Percentiles rank a stretch among this genome's conserved stretches.
phyloP scores from a whole-genome alignment of 2,888 invertebrate genomes.

The Heteropelma amictum region DNA sequence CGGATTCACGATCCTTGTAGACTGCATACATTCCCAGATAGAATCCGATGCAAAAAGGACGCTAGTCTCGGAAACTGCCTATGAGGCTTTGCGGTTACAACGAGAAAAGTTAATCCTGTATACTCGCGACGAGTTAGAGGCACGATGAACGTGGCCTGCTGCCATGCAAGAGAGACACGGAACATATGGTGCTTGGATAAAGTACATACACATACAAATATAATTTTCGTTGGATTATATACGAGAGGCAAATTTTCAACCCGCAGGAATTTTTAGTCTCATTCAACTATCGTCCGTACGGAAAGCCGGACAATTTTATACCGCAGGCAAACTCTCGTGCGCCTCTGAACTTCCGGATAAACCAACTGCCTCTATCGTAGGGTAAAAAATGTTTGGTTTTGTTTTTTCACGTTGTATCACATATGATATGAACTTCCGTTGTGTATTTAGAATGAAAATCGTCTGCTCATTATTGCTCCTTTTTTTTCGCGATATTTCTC shows the following conservation, averaged over 20 bases:
- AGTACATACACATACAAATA: not conserved
- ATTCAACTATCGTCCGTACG: conserved; percentile 18
- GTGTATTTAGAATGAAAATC: no score
- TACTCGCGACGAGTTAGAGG: conserved; percentile 21
- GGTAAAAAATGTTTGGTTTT: not conserved
- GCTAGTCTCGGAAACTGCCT: not conserved
- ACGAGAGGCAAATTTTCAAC: conserved; percentile 24
- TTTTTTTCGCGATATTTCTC: no score
- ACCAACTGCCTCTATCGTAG: not conserved
- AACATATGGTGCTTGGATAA: not conserved
- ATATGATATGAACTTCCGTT: no score
- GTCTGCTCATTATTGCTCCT: no score
- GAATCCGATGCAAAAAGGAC: conserved; percentile 1
- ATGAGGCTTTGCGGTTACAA: conserved; percentile 48
- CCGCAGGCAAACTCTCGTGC: not conserved
- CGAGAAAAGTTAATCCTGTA: conserved; percentile 50
- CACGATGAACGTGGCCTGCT: conserved; percentile 28
- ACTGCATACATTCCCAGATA: not conserved
- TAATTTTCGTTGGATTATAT: conserved; percentile 1
- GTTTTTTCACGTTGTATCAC: not conserved
- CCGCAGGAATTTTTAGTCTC: conserved; percentile 37
- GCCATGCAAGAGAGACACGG: conserved; percentile 11
- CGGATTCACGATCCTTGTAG: conserved; percentile 2
- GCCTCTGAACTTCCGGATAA: not conserved
- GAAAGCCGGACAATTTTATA: not conserved